These are phyloP conservation scores for Salminus brasiliensis DNA, from an alignment of 2,113 vertebrate genomes.

Conservation along the genomic window DNA sequence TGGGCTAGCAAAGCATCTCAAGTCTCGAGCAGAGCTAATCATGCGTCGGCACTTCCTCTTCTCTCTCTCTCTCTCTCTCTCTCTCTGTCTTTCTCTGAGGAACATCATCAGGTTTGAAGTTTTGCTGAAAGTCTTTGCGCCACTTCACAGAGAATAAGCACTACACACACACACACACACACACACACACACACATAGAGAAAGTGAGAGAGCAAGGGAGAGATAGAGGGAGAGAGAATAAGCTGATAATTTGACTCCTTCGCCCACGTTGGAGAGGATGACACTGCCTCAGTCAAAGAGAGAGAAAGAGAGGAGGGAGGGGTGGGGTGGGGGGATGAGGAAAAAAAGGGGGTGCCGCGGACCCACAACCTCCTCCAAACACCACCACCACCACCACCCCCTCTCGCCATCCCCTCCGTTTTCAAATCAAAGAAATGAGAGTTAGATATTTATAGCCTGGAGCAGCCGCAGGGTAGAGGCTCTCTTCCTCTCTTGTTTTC, in stretches of 20 bases:
- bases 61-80: slow-evolving; percentile 6
- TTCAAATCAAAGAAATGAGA: slow-evolving; percentile 45
- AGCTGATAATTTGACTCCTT: slow-evolving; percentile 37
- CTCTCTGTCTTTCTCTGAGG: slow-evolving; percentile 8
- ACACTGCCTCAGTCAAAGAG: slow-evolving; percentile 11
- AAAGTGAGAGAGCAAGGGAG: slow-evolving; percentile 48
- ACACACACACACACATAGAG: slow-evolving; percentile 14
- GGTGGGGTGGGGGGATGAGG: neutral
- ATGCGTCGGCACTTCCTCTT: neutral
- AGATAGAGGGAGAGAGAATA: slow-evolving; percentile 45
- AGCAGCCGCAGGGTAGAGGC: slow-evolving; percentile 14
- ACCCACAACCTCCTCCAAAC: too few species aligned
- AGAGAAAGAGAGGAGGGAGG: slow-evolving; percentile 12
- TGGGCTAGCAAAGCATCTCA: neutral
- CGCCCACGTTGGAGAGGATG: slow-evolving; percentile 15
- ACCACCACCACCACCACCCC: neutral
- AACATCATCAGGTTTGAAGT: slow-evolving; percentile 20
- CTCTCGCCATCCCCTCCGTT: neutral
- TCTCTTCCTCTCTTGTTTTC: slow-evolving; percentile 18
- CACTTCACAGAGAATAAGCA: slow-evolving; percentile 26
- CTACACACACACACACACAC: slow-evolving; percentile 38
- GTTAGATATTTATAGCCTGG: slow-evolving; percentile 43
- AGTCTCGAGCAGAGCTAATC: neutral
- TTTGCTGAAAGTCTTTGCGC: slow-evolving; percentile 19
- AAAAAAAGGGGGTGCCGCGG: neutral